phyloP scores from a whole-genome alignment of 2,888 invertebrate species.

The Agonopterix heracliana region DNA sequence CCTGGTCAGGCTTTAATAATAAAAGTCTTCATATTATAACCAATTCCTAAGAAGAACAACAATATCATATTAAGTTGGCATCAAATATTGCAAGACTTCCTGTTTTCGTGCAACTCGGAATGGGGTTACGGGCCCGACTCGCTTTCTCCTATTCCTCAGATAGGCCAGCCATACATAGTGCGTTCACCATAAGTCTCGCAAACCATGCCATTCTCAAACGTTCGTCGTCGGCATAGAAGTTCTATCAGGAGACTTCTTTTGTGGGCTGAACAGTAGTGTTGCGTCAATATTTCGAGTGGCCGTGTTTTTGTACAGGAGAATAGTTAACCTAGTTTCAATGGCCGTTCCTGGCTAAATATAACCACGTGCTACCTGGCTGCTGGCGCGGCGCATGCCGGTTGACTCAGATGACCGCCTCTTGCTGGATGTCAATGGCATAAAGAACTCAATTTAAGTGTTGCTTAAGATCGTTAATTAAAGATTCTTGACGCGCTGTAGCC shows the following conservation, averaged over 20 bases:
- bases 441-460: too few relatives aligned
- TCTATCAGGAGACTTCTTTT: too few relatives aligned
- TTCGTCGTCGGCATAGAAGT: too few relatives aligned
- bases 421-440: constrained; percentile 23
- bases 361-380: constrained; percentile 51
- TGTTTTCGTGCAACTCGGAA: constrained; percentile 46
- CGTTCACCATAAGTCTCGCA: constrained; percentile 5
- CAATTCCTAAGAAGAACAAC: too few relatives aligned
- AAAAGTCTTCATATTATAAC: too few relatives aligned
- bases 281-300: constrained; percentile 56
- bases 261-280: constrained; percentile 14
- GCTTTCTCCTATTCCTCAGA: constrained; percentile 43
- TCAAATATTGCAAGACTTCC: constrained; percentile 21
- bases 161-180: constrained; percentile 36
- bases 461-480: too few relatives aligned
- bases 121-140: constrained; percentile 47
- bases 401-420: constrained; percentile 16
- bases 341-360: constrained; percentile 32
- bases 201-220: too few relatives aligned
- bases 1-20: too few relatives aligned
- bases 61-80: not conserved
- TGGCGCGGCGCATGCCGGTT: constrained; percentile 28
- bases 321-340: constrained; percentile 66
- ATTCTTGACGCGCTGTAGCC: too few relatives aligned
- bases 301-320: constrained; percentile 60